Evolutionary conservation across 2,797 vertebrate genomes (phyloP).

Genomic region (Ctenochaetus hawaiiensis): DNA sequence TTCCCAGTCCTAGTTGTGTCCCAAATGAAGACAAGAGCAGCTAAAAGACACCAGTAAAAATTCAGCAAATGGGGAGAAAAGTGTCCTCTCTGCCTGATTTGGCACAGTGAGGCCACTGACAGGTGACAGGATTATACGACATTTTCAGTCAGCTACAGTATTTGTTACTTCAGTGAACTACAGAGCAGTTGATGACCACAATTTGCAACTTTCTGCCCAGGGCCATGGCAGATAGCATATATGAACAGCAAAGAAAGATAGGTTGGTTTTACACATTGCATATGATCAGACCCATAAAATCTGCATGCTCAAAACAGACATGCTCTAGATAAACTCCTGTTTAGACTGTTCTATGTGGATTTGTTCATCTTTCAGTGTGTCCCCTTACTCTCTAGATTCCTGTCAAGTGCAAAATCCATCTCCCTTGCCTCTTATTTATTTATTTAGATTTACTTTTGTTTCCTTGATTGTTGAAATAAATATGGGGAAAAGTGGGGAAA

Average conservation of each 20-base stretch:
- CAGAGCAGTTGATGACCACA: background rate
- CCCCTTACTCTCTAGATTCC: background rate
- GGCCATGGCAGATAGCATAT: background rate
- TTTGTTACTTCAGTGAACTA: background rate
- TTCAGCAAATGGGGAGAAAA: background rate
- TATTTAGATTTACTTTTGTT: background rate
- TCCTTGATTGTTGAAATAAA: conserved; percentile 20
- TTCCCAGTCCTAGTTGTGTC: background rate
- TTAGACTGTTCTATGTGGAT: background rate
- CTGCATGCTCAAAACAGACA: background rate
- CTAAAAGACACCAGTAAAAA: background rate
- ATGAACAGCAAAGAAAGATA: background rate
- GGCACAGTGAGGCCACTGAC: background rate
- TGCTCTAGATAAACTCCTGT: background rate
- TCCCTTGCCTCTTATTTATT: too few relatives aligned
- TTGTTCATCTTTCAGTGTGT: background rate
- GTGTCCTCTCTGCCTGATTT: background rate
- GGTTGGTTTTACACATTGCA: background rate
- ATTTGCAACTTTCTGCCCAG: background rate
- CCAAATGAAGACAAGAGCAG: background rate
- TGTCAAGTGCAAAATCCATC: background rate
- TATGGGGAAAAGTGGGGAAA: conserved; percentile 7
- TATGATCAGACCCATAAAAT: background rate
- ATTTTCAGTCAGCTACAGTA: background rate
- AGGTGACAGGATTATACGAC: background rate